Base-by-base conservation (phyloP, 2,113 vertebrate genomes). In the Anas platyrhynchos region DNA sequence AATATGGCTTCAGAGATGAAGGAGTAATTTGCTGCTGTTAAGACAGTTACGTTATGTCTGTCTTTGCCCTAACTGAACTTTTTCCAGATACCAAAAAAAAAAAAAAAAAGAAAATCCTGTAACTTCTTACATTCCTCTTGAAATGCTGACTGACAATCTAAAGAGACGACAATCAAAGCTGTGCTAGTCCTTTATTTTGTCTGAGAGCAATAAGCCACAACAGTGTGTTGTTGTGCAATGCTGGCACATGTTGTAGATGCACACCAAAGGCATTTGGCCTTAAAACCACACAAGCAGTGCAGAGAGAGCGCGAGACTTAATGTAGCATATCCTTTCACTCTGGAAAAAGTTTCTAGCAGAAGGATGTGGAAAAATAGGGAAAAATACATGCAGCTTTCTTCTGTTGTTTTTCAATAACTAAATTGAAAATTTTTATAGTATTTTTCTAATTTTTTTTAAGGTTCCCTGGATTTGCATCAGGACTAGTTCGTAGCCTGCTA, bases 71-170 rank as follows among this genome's bases (percentile, higher is more conserved):
- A 78, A 92, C 0, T 79, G 55, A 91, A 75, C 74, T 88, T 95
- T 74, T 63, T 84, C 68, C 27, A 79, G 34, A 55, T 41, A 63
- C 34, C 46, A 46, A 26, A n/a, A 54, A 43, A 41, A 41, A 41
- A 41, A 72, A 87, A 12, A 80, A 59, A 63, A 18, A 8, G 26
- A 56, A 56, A 29, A 65, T 13, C 62, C n/a, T 13, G 0, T 26
- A 72, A 72, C 72, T 96, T 76, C 86, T 83, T 59, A 93, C 67
- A 88, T 97, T 97, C 94, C 67, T 94, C 43, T 89, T 73, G 73
- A 90, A 89, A 89, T 69, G 83, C 83, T 86, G 82, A 34, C 92
- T 85, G 83, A 89, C 80, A 93, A 34, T 96, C 61, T 62, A 59
- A 90, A 83, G 87, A 88, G 89, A 66, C 74, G 83, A 93, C 84